Evolutionary conservation across 2,888 invertebrate genomes (phyloP).

Genomic region (Macaria liturata): DNA sequence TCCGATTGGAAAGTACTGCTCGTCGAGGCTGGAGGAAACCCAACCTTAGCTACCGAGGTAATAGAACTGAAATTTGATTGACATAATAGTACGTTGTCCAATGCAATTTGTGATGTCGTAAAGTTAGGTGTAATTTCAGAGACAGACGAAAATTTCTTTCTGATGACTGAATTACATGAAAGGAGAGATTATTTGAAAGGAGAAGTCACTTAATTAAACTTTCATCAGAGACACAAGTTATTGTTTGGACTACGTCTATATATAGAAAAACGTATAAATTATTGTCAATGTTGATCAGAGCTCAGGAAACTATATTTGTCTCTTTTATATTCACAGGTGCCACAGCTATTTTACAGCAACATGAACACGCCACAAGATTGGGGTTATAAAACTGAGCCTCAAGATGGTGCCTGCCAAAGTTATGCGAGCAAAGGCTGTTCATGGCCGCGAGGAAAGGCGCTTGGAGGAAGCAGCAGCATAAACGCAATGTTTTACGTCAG

Average conservation of each 20-base stretch:
- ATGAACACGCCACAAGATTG: conserved; percentile 73
- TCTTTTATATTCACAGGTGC: conserved; percentile 36
- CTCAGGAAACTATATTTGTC: too few relatives aligned
- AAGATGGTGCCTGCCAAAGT: conserved; percentile 64
- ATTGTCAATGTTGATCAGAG: too few relatives aligned
- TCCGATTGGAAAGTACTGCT: conserved; percentile 83
- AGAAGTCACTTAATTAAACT: too few relatives aligned
- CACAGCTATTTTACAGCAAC: conserved; percentile 55
- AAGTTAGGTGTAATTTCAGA: too few relatives aligned
- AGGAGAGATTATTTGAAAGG: too few relatives aligned
- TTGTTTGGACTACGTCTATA: too few relatives aligned
- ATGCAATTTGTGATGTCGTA: too few relatives aligned
- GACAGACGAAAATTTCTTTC: too few relatives aligned
- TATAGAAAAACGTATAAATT: too few relatives aligned
- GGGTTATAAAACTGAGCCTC: conserved; percentile 79
- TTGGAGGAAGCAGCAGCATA: conserved; percentile 84
- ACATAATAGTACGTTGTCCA: background rate
- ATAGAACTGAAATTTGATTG: conserved; percentile 9
- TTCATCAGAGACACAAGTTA: too few relatives aligned
- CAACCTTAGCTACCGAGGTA: conserved; percentile 81
- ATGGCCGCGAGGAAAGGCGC: conserved; percentile 85
- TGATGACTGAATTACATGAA: too few relatives aligned
- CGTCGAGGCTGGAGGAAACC: conserved; percentile 85
- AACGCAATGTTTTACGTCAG: conserved; percentile 84
- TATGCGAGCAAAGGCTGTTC: conserved; percentile 60